These are phyloP conservation scores for Rhincodon typus DNA, from an alignment of 2,797 vertebrate species.

Conservation along the genomic window DNA sequence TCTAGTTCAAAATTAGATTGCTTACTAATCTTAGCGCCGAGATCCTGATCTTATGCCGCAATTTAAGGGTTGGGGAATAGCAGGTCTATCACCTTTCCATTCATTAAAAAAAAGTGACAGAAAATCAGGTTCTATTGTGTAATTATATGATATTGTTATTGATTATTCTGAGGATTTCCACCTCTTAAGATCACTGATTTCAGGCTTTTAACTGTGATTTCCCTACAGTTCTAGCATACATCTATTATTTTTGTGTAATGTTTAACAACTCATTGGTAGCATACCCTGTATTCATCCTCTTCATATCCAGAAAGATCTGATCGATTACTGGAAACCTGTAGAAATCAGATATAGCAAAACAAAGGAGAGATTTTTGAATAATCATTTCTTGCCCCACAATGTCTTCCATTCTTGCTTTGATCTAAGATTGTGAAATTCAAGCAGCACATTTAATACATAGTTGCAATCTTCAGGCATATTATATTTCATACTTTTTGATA, in stretches of 20 bases:
- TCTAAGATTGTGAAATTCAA: background rate
- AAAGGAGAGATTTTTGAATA: background rate
- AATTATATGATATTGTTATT: background rate
- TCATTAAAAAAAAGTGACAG: background rate
- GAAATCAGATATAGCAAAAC: slow-evolving; percentile 24
- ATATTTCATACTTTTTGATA: background rate
- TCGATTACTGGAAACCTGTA: slow-evolving; percentile 77
- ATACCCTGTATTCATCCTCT: slow-evolving; percentile 73
- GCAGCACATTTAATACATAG: background rate
- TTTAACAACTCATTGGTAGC: background rate
- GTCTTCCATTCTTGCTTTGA: background rate
- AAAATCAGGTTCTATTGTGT: background rate
- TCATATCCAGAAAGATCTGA: slow-evolving; percentile 76
- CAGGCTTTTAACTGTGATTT: background rate
- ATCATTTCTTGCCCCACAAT: background rate
- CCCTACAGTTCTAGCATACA: background rate
- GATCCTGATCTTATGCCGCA: background rate
- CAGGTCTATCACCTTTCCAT: background rate
- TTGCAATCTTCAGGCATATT: background rate
- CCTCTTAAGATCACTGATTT: background rate
- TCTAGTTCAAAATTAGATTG: background rate
- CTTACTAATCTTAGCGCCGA: background rate
- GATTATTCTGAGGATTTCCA: background rate
- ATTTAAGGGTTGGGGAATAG: background rate
- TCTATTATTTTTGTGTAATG: background rate